These are phyloP conservation scores for Bembecia ichneumoniformis DNA, from an alignment of 2,888 invertebrate genomes.

Conservation along the genomic window DNA sequence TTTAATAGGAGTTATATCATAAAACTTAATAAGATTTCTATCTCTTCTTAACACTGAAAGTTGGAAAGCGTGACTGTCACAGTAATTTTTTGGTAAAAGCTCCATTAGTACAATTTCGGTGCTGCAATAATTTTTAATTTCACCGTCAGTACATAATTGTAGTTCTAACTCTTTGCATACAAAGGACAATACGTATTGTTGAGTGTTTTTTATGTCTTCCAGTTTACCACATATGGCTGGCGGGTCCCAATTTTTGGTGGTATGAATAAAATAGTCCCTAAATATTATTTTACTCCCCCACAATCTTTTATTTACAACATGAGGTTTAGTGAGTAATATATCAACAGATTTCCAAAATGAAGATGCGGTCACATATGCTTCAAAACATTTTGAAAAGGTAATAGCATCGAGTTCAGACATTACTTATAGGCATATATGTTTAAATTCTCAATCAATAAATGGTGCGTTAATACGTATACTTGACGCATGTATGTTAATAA, in stretches of 20 bases:
- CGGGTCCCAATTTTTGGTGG: slow-evolving; percentile 11
- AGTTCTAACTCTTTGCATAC: slow-evolving; percentile 15
- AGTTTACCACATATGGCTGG: slow-evolving; percentile 16
- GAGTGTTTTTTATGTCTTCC: slow-evolving; percentile 16
- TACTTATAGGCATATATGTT: too few species aligned
- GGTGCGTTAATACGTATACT: too few species aligned
- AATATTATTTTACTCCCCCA: slow-evolving; percentile 62
- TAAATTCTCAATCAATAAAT: too few species aligned
- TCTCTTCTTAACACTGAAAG: slow-evolving; percentile 49
- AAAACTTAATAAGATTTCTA: slow-evolving; percentile 46
- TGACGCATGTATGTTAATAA: too few species aligned
- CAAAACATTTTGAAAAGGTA: too few species aligned
- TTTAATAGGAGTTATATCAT: slow-evolving; percentile 49
- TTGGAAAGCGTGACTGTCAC: slow-evolving; percentile 39
- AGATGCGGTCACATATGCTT: too few species aligned
- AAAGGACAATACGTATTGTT: slow-evolving; percentile 8
- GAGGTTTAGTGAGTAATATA: slow-evolving; percentile 77
- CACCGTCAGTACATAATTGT: neutral
- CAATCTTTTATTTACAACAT: slow-evolving; percentile 80
- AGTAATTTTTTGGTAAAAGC: slow-evolving; percentile 48
- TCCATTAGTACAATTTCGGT: slow-evolving; percentile 39
- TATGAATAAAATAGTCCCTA: slow-evolving; percentile 16
- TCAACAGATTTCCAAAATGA: slow-evolving; percentile 76
- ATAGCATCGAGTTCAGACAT: too few species aligned
- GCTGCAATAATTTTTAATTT: neutral